These are phyloP conservation scores for Myopa tessellatipennis DNA, from an alignment of 2,888 invertebrate genomes.

Conservation along the genomic window DNA sequence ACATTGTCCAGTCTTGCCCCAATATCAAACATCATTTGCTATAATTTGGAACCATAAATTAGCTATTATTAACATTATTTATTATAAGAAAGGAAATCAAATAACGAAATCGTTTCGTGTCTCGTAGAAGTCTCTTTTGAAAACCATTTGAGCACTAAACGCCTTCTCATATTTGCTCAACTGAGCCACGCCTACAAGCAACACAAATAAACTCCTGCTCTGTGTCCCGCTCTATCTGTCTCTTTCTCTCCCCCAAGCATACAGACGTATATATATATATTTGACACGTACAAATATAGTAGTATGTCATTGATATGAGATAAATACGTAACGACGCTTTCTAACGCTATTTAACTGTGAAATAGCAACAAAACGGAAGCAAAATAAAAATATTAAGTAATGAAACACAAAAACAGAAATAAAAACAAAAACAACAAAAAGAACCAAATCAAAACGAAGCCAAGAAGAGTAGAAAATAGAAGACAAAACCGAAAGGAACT, in stretches of 20 bases:
- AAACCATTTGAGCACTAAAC: slow-evolving; percentile 3
- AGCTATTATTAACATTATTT: no score
- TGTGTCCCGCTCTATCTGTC: no score
- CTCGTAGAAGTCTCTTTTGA: neutral
- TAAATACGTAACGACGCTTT: slow-evolving; percentile 11
- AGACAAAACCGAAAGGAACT: neutral
- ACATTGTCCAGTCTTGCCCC: no score
- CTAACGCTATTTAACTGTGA: slow-evolving; percentile 5
- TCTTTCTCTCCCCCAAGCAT: no score
- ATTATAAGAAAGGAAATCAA: neutral
- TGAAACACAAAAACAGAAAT: neutral
- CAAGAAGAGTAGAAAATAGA: neutral
- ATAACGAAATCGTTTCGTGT: slow-evolving; percentile 7
- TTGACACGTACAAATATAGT: neutral
- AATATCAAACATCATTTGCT: no score
- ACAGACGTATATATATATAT: neutral
- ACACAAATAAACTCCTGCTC: neutral
- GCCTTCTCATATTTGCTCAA: slow-evolving; percentile 3
- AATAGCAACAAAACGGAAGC: neutral
- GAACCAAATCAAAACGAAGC: no score
- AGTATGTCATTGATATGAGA: slow-evolving; percentile 1
- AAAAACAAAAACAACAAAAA: neutral
- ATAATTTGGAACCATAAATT: no score
- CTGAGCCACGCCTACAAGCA: neutral
- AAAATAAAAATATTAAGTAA: neutral